Conservation (phyloP, 2,888 invertebrate species). For the Tachystola acroxantha region DNA sequence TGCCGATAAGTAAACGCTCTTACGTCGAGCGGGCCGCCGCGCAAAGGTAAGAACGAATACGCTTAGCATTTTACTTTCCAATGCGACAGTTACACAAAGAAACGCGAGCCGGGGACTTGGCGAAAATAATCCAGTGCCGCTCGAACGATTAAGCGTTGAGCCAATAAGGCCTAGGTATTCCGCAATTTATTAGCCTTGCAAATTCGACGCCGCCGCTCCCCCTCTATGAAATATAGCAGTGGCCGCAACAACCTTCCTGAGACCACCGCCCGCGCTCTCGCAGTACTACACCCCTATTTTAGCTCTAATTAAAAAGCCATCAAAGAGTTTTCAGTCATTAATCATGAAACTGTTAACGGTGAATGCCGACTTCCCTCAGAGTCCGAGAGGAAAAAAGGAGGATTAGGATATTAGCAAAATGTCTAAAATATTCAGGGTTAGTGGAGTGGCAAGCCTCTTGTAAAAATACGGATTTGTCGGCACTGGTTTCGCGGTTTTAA, state of each 20-base stretch:
- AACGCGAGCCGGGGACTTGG: slow-evolving; percentile 35
- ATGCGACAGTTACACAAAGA: slow-evolving; percentile 45
- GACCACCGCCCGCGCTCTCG: slow-evolving; percentile 36
- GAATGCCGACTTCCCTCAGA: slow-evolving; percentile 67
- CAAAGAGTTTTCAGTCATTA: slow-evolving; percentile 79
- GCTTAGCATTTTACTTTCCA: slow-evolving; percentile 57
- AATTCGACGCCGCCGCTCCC: slow-evolving; percentile 60
- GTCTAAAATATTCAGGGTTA: slow-evolving; percentile 69
- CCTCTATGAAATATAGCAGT: slow-evolving; percentile 71
- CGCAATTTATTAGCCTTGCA: slow-evolving; percentile 78
- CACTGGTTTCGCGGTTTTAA: slow-evolving; percentile 59
- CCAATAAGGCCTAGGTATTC: slow-evolving; percentile 75
- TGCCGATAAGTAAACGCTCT: slow-evolving; percentile 70
- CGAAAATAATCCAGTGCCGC: slow-evolving; percentile 61
- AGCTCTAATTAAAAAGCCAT: slow-evolving; percentile 79
- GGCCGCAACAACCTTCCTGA: slow-evolving; percentile 61
- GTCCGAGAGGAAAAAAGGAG: slow-evolving; percentile 60
- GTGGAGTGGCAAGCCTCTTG: slow-evolving; percentile 61
- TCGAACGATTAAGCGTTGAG: slow-evolving; percentile 61
- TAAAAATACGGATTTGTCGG: slow-evolving; percentile 46
- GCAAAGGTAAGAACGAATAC: slow-evolving; percentile 67
- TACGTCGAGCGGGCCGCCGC: slow-evolving; percentile 32
- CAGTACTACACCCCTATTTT: slow-evolving; percentile 73
- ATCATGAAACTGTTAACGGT: slow-evolving; percentile 78
- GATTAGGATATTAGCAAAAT: slow-evolving; percentile 73